phyloP scores from a whole-genome alignment of 2,888 invertebrate species.

The Eristalinus aeneus region DNA sequence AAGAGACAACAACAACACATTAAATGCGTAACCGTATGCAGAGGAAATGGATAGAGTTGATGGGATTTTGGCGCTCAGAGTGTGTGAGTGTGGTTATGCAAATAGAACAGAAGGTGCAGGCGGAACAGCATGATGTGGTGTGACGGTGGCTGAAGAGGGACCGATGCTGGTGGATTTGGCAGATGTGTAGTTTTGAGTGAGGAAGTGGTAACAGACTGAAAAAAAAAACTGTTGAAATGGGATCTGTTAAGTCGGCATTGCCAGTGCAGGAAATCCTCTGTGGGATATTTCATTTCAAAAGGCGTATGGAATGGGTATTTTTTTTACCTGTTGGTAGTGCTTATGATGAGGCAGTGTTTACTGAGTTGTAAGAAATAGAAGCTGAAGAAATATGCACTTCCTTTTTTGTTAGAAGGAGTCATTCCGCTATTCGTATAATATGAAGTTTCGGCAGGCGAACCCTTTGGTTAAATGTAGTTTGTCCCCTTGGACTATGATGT shows the following conservation, averaged over 20 bases:
- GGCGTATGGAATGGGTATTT: too few relatives aligned
- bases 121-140: background rate
- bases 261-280: background rate
- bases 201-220: slow-evolving; percentile 13
- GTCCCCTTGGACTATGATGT: too few relatives aligned
- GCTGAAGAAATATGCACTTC: too few relatives aligned
- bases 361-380: too few relatives aligned
- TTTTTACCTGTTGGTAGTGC: too few relatives aligned
- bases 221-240: slow-evolving; percentile 12
- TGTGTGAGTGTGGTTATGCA: slow-evolving; percentile 28
- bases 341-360: too few relatives aligned
- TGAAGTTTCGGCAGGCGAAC: too few relatives aligned
- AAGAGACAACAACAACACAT: slow-evolving; percentile 31
- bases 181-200: slow-evolving; percentile 31
- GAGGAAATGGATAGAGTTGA: slow-evolving; percentile 52
- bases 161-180: background rate
- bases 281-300: background rate
- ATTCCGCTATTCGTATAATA: too few relatives aligned
- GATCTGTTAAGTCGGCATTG: slow-evolving; percentile 24
- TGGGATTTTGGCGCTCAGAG: slow-evolving; percentile 6
- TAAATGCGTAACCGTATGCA: slow-evolving; percentile 38
- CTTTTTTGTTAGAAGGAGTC: too few relatives aligned
- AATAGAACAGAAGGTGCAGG: slow-evolving; percentile 16
- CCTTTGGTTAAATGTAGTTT: too few relatives aligned
- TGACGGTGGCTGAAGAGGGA: slow-evolving; percentile 2